These are phyloP conservation scores for Venustaconcha ellipsiformis DNA, from an alignment of 1,140 invertebrate species.

Conservation along the genomic window DNA sequence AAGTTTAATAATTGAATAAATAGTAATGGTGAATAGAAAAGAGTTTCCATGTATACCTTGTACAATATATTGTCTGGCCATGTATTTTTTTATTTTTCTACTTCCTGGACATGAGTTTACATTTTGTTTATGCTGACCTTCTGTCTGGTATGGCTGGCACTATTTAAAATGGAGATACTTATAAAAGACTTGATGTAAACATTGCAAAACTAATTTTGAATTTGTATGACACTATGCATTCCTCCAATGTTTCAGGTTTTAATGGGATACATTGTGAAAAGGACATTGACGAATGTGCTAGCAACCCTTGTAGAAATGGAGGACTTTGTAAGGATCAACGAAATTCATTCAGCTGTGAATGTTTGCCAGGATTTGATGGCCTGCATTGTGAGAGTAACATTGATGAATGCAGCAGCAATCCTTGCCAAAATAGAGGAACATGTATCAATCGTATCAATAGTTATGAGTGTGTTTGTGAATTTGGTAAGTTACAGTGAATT, in stretches of 20 bases:
- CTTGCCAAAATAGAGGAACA: constrained; percentile 27
- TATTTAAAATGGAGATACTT: too few relatives aligned
- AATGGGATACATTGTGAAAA: constrained; percentile 20
- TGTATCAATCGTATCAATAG: constrained; percentile 27
- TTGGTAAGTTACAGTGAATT: constrained; percentile 72
- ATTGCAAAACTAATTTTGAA: too few relatives aligned
- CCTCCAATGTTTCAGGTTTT: constrained; percentile 18
- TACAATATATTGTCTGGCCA: too few relatives aligned
- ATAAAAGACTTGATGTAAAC: too few relatives aligned
- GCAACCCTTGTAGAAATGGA: constrained; percentile 30
- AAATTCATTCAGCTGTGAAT: constrained; percentile 34
- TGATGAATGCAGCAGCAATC: constrained; percentile 26
- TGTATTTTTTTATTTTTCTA: too few relatives aligned
- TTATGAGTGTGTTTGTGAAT: constrained; percentile 44
- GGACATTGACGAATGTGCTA: constrained; percentile 37
- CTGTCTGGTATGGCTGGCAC: too few relatives aligned
- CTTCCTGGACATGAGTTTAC: too few relatives aligned
- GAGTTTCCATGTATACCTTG: too few relatives aligned
- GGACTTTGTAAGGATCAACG: constrained; percentile 27
- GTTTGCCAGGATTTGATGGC: constrained; percentile 27
- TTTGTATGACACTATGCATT: not conserved
- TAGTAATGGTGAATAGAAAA: too few relatives aligned
- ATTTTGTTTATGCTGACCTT: too few relatives aligned
- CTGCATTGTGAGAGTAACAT: constrained; percentile 19
- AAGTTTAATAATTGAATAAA: too few relatives aligned